A percentile compares a stretch with the other conserved stretches of the same genome.
These are phyloP conservation scores for Plagiodera versicolora DNA, from an alignment of 2,888 invertebrate genomes.

Conservation along the genomic window DNA sequence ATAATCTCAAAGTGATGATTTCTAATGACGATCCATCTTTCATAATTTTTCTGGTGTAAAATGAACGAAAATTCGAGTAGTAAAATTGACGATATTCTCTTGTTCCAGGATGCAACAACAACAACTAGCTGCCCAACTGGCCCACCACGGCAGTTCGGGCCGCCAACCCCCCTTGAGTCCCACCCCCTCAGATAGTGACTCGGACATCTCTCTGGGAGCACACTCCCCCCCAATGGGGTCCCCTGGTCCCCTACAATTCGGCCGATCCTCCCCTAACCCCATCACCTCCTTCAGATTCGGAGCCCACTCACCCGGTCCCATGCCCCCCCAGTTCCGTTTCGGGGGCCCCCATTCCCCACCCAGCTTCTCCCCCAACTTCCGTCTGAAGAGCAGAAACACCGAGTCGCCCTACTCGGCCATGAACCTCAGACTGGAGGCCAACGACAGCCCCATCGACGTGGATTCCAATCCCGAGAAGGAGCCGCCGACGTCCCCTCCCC, in stretches of 20 bases:
- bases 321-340: constrained; percentile 54
- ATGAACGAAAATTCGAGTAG: too few relatives aligned
- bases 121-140: constrained; percentile 52
- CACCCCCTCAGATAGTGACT: constrained; percentile 54
- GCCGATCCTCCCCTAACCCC: constrained; percentile 46
- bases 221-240: constrained; percentile 53
- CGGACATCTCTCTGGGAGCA: constrained; percentile 55
- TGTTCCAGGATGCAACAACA: constrained; percentile 55
- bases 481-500: constrained; percentile 43
- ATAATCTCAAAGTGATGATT: too few relatives aligned
- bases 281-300: constrained; percentile 54
- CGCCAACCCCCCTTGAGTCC: constrained; percentile 49
- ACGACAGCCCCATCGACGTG: constrained; percentile 48
- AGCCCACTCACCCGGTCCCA: constrained; percentile 55
- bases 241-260: constrained; percentile 49
- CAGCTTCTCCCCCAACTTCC: constrained; percentile 44
- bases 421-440: constrained; percentile 39
- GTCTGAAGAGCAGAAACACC: constrained; percentile 40
- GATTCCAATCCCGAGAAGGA: constrained; percentile 43
- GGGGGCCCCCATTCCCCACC: constrained; percentile 45
- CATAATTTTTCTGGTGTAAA: too few relatives aligned
- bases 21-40: too few relatives aligned
- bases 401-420: constrained; percentile 42
- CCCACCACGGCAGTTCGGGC: constrained; percentile 48
- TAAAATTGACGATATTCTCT: too few relatives aligned